phyloP scores from a whole-genome alignment of 2,797 vertebrate species.

The Lindbergichthys nudifrons region DNA sequence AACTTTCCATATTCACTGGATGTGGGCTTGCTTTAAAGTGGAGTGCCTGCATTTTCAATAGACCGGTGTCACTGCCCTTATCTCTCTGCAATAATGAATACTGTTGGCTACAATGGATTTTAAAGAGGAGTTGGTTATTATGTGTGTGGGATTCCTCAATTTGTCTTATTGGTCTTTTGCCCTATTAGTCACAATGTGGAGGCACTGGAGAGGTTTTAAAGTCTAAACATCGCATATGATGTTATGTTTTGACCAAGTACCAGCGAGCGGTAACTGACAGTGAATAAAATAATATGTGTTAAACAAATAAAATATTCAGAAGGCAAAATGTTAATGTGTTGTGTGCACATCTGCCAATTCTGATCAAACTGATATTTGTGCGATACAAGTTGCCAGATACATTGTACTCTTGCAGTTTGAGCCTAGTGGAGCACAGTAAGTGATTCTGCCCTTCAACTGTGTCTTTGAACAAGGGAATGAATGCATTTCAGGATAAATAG shows the following conservation, averaged over 20 bases:
- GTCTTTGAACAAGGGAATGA: no score
- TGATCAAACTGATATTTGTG: background rate
- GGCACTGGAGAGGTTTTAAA: slow-evolving; percentile 57
- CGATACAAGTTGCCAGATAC: background rate
- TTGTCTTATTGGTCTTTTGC: slow-evolving; percentile 64
- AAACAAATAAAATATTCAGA: background rate
- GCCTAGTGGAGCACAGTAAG: background rate
- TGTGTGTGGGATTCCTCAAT: slow-evolving; percentile 77
- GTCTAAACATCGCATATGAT: slow-evolving; percentile 53
- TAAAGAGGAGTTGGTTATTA: slow-evolving; percentile 69
- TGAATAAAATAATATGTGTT: slow-evolving; percentile 25
- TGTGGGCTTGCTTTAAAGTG: slow-evolving; percentile 46
- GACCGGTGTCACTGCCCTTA: slow-evolving; percentile 50
- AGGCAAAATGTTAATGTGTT: background rate
- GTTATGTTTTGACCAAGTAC: slow-evolving; percentile 35
- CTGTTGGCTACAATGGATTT: slow-evolving; percentile 59
- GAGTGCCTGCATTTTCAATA: slow-evolving; percentile 50
- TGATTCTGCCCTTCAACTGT: background rate
- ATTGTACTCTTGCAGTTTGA: background rate
- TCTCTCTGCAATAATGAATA: slow-evolving; percentile 64
- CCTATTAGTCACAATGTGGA: slow-evolving; percentile 77
- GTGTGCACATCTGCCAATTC: background rate
- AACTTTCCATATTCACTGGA: slow-evolving; percentile 22
- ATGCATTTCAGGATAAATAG: no score
- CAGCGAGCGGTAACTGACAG: slow-evolving; percentile 24